phyloP scores from a whole-genome alignment of 2,888 invertebrate genomes.

The Ariolimax columbianus region DNA sequence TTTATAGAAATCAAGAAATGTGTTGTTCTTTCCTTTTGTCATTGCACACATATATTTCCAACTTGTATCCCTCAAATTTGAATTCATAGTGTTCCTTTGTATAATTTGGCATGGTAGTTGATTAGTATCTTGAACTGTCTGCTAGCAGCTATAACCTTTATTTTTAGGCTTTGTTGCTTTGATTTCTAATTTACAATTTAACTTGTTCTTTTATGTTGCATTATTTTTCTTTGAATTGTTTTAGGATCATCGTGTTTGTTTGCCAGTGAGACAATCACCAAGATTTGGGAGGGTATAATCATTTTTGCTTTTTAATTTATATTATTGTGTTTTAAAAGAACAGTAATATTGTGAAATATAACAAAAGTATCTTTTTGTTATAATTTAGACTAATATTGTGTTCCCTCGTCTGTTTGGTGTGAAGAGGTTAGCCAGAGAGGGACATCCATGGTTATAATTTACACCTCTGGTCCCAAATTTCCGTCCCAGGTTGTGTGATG shows the following conservation, averaged over 20 bases:
- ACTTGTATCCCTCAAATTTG: background rate
- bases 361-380: background rate
- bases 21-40: background rate
- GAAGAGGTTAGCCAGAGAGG: too few relatives aligned
- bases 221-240: constrained; percentile 18
- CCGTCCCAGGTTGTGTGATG: too few relatives aligned
- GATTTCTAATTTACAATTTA: background rate
- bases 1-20: too few relatives aligned
- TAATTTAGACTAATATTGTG: too few relatives aligned
- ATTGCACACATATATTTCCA: background rate
- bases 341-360: background rate
- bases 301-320: constrained; percentile 34
- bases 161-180: background rate
- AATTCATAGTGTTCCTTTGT: background rate
- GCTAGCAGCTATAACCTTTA: background rate
- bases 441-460: too few relatives aligned
- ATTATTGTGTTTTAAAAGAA: background rate
- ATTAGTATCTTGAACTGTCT: background rate
- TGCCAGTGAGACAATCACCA: constrained; percentile 44
- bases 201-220: background rate
- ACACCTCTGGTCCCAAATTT: too few relatives aligned
- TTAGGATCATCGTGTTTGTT: constrained; percentile 41
- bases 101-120: background rate
- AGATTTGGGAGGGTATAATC: constrained; percentile 41
- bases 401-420: too few relatives aligned